Evolutionary conservation across 2,888 invertebrate genomes (phyloP), one percentile per base, ranked within the genome.

Genomic region (Ennomos quercinarius): DNA sequence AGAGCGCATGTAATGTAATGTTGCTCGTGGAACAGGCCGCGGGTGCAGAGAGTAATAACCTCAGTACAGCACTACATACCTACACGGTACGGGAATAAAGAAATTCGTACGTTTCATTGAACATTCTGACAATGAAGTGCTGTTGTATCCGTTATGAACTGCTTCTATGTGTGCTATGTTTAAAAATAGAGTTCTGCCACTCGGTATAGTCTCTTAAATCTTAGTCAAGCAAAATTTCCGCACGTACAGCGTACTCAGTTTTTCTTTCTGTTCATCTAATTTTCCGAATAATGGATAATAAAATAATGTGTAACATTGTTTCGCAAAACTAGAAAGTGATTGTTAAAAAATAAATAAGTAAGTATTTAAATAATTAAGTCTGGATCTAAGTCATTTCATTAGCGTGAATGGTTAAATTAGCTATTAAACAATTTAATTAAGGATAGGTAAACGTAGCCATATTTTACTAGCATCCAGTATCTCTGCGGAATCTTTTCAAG

Each of bases 41-140:
- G 68, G 70, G 72, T 74, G 72, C 64, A 54, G 83, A 77, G 89
- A 80, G 86, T 86, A 89, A 84, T 87, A 87, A 89, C 89, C 89
- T 83, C 84, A 39, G 48, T 13, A 38, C 36, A 10, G n/a, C 12
- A 59, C 17, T 17, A 17, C 17, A 17, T 3, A 27, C 5, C n/a
- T 27, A 27, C 27, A 6, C 5, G 17, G 38, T 61, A 55, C 54
- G 57, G 54, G 59, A 60, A 61, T 66, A 66, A 66, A 64, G 60
- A 64, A 66, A 66, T 66, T 61, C 62, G 56, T 66, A 63, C 48
- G 50, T 64, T 63, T 59, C 57, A 64, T 60, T 63, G 57, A 64
- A 59, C 58, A 61, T 64, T 57, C 57, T 13, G 43, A 50, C 61
- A 57, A 62, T 59, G 54, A 60, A 61, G 57, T 40, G 61, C 40